phyloP scores from a whole-genome alignment of 1,140 invertebrate species.

The Daktulosphaira vitifoliae region DNA sequence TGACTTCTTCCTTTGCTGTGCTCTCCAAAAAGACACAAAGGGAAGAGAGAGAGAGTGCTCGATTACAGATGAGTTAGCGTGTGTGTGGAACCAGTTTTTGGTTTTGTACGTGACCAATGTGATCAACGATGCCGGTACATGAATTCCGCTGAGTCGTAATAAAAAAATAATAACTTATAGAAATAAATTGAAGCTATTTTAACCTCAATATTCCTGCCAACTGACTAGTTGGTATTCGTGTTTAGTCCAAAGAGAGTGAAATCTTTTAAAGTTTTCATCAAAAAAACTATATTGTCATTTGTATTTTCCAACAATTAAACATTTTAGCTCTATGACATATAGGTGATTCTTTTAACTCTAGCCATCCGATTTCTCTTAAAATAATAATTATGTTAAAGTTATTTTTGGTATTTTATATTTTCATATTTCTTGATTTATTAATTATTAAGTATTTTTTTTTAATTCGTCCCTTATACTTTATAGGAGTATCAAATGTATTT shows the following conservation, averaged over 20 bases:
- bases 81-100: constrained; percentile 19
- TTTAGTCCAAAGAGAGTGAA: neutral
- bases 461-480: no score
- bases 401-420: no score
- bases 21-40: constrained; percentile 26
- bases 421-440: no score
- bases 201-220: constrained; percentile 9
- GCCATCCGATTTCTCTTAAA: no score
- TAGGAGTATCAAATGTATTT: no score
- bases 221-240: neutral
- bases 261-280: neutral
- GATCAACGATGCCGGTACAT: neutral
- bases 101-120: constrained; percentile 26
- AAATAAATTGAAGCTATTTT: constrained; percentile 7
- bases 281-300: neutral
- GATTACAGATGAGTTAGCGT: constrained; percentile 4
- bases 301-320: no score
- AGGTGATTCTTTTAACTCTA: no score
- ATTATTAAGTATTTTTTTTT: no score
- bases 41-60: constrained; percentile 13
- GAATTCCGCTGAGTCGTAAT: constrained; percentile 5
- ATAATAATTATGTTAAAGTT: no score
- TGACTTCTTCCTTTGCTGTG: neutral
- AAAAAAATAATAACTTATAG: neutral
- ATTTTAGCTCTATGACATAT: no score